Conservation (phyloP, 2,888 invertebrate species). For the Perizoma affinitatum region DNA sequence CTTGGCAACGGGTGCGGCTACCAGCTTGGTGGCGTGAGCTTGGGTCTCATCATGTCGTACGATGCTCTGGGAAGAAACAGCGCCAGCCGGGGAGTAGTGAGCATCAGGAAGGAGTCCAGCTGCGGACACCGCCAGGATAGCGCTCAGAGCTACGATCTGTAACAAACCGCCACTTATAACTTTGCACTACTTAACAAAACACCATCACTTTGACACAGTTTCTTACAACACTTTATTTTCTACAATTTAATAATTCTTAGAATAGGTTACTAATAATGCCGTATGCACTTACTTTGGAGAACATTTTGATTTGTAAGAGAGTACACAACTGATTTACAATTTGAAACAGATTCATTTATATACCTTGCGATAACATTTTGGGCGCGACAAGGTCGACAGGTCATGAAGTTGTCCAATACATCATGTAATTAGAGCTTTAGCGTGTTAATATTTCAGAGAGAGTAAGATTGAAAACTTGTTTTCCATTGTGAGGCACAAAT, state of each 20-base stretch:
- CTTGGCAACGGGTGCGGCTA: slow-evolving; percentile 45
- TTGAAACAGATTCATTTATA: slow-evolving; percentile 58
- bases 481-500: no score
- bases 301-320: slow-evolving; percentile 62
- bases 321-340: slow-evolving; percentile 62
- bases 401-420: slow-evolving; percentile 51
- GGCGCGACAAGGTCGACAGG: slow-evolving; percentile 71
- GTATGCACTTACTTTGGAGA: slow-evolving; percentile 68
- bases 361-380: slow-evolving; percentile 58
- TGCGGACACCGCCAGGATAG: slow-evolving; percentile 68
- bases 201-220: background rate
- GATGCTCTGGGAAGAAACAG: slow-evolving; percentile 74
- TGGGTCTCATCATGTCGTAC: slow-evolving; percentile 62
- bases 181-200: background rate
- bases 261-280: slow-evolving; percentile 12
- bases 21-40: slow-evolving; percentile 46
- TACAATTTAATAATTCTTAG: background rate
- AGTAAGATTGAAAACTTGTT: slow-evolving; percentile 5
- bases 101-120: slow-evolving; percentile 67
- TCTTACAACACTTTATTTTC: background rate
- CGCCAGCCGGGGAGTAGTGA: slow-evolving; percentile 66
- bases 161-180: slow-evolving; percentile 23
- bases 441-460: slow-evolving; percentile 18
- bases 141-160: slow-evolving; percentile 65
- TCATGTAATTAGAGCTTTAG: slow-evolving; percentile 32